Evolutionary conservation across 2,888 invertebrate species (phyloP).

Genomic region (Sialis lutaria): DNA sequence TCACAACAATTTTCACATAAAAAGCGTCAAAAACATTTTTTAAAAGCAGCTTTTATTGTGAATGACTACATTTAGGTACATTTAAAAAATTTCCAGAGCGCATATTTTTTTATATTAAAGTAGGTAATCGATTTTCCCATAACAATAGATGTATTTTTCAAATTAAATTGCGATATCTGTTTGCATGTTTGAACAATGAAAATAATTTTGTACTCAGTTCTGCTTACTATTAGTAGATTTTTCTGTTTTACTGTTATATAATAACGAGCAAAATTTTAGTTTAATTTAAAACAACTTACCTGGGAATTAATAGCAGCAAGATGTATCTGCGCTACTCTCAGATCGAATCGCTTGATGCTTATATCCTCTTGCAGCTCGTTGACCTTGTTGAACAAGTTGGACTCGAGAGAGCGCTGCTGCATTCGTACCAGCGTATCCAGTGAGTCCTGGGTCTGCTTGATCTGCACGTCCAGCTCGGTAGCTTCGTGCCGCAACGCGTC

Average conservation of each 20-base stretch:
- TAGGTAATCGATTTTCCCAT: too few species aligned
- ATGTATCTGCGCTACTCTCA: constrained; percentile 79
- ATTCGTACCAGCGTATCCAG: constrained; percentile 67
- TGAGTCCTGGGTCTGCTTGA: constrained; percentile 73
- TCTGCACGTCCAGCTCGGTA: constrained; percentile 67
- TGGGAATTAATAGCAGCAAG: constrained; percentile 79
- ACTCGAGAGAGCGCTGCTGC: constrained; percentile 61
- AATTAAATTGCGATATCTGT: too few species aligned
- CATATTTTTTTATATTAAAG: too few species aligned
- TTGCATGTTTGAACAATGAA: too few species aligned
- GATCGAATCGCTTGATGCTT: constrained; percentile 84
- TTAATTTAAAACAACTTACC: constrained; percentile 36
- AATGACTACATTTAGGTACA: too few species aligned
- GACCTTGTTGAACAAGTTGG: constrained; percentile 77
- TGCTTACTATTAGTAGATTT: too few species aligned
- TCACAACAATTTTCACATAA: too few species aligned
- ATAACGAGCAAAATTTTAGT: background rate
- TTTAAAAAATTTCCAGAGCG: too few species aligned
- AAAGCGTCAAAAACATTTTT: too few species aligned
- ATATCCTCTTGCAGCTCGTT: constrained; percentile 93
- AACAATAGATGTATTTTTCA: too few species aligned
- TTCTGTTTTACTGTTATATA: background rate
- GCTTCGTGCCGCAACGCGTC: constrained; percentile 72
- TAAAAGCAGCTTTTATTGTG: too few species aligned
- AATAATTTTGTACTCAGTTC: too few species aligned